Evolutionary conservation across 2,888 invertebrate species (phyloP), one percentile per base, ranked within the genome.

Genomic region (Drosophila anceps): DNA sequence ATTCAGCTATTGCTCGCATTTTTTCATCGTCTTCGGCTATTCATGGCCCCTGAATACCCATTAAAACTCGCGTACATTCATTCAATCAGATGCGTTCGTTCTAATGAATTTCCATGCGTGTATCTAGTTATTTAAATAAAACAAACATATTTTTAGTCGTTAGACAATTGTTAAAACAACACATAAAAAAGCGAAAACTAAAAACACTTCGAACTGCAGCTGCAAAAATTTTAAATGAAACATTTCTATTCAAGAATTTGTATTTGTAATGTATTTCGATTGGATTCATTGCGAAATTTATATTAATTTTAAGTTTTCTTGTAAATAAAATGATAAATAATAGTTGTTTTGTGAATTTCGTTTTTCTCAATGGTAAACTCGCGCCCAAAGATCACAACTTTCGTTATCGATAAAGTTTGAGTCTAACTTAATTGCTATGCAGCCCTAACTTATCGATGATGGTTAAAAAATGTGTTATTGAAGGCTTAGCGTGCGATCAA

Each of bases 91-190:
- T 79, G 84, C 76, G 82, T 77, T 86, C 82, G 82, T 80, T 89
- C 80, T 82, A 84, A 86, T 89, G 88, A 84, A 87, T 86, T 89
- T 88, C 85, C 87, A 83, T 78, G 88, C 85, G 91, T 91, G 90
- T 88, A 91, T 91, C 90, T 91, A 91, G 91, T 90, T 92, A 91
- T 91, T 90, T 84, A 89, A 82, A 89, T 89, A 88, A 89, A 84
- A 77, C 62, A 82, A 76, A 82, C 75, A 81, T 81, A 86, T 84
- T 79, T 84, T 90, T 90, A 91, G 91, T 91, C 90, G 82, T 88
- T 91, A 91, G 92, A 91, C 89, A 92, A 91, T 90, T 91, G 90
- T 87, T 79, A 84, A 74, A 82, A 69, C 76, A 71, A 73, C 46
- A 64, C 54, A 61, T 44, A 13, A 55, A 29, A 62, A 43, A 6